Evolutionary conservation across 2,888 invertebrate genomes (phyloP).

Genomic region (Lycocerus yunnanus): DNA sequence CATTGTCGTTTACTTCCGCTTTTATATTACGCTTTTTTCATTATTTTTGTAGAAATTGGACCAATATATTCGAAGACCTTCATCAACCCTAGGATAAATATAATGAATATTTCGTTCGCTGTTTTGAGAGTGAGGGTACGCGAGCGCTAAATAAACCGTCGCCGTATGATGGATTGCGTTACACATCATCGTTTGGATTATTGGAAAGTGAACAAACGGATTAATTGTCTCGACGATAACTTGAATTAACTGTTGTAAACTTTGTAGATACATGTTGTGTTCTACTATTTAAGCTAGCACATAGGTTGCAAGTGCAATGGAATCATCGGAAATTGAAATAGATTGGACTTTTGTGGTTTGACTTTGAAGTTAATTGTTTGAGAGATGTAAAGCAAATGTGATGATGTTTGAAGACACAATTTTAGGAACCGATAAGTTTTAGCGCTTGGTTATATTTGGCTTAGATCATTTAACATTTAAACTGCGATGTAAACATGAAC

Average conservation of each 20-base stretch:
- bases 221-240: background rate
- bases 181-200: background rate
- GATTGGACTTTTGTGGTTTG: background rate
- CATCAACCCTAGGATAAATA: background rate
- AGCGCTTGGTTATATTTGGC: constrained; percentile 35
- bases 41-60: background rate
- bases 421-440: background rate
- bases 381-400: background rate
- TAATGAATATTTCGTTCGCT: background rate
- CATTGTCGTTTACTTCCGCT: too few species aligned
- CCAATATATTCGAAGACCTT: background rate
- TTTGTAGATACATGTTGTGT: too few species aligned
- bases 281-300: too few species aligned
- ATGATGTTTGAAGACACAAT: background rate
- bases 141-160: background rate
- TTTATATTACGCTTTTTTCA: background rate
- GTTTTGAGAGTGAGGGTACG: background rate
- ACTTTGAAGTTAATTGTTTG: background rate
- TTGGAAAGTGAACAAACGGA: background rate
- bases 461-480: constrained; percentile 50
- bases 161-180: background rate
- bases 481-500: constrained; percentile 48
- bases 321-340: background rate
- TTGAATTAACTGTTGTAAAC: too few species aligned
- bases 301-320: background rate